Base-by-base conservation (phyloP, 2,888 invertebrate species). In the Drosophila monieri region DNA sequence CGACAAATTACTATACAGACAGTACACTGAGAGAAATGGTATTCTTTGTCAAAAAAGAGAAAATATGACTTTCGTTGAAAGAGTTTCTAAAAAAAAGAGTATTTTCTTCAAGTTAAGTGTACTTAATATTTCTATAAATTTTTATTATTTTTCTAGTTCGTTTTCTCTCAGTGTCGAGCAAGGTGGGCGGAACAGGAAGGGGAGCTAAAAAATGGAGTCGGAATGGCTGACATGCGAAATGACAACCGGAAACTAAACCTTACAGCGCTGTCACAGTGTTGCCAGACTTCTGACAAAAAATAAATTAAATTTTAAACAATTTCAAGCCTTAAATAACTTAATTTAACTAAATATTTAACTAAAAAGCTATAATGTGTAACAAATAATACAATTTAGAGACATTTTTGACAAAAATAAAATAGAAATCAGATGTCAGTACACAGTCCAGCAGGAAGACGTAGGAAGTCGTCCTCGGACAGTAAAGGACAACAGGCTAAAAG, bases 181-280 rank as follows among this genome's bases (percentile, higher is more conserved):
- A 2, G n/a, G 35, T 35, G 27, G 10, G 23, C 30, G 32, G 9
- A 3, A 43, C 9, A 15, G 37, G 47, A n/a, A 35, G n/a, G 6
- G 6, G 6, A 35, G 6, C 6, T 35, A 12, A 14, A 35, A 35
- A 35, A 35, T 35, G 41, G 9, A 32, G 32, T 14, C 18, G 21
- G 43, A 64, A 30, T 52, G 64, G 53, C 51, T 25, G 56, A 25
- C 67, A 67, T 57, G 47, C 60, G 47, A 10, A 54, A 60, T 44
- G 64, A 39, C 52, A 39, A 60, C 32, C 69, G 69, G 60, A 68
- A 68, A 54, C 23, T 52, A 52, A 51, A 30, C 57, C 49, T 57
- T 49, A 57, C 64, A 52, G 59, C 44, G 54, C 35, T 21, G 51
- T 35, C 58, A 60, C 61, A 51, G 30, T 62, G 62, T 0, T 35